Conservation (phyloP, 2,113 vertebrate genomes). For the Halcyon malimbica region DNA sequence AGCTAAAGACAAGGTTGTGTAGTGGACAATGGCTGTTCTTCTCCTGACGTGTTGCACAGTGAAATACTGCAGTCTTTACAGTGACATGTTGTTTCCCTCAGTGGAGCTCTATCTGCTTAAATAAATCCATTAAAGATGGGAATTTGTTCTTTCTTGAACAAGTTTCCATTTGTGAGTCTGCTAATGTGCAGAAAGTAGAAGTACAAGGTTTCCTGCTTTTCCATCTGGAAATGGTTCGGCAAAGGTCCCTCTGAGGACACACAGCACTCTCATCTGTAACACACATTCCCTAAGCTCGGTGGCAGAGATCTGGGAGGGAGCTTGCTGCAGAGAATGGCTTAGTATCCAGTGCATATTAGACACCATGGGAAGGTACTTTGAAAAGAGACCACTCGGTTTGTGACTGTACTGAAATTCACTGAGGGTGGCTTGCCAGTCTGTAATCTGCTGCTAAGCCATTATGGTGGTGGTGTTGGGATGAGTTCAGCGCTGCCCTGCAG, state of each 20-base stretch:
- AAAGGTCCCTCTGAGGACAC: neutral
- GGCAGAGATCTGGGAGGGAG: neutral
- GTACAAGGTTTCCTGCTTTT: neutral
- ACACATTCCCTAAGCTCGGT: fast-evolving
- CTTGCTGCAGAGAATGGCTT: neutral
- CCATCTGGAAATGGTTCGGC: neutral
- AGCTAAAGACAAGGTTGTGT: neutral
- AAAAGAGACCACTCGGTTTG: neutral
- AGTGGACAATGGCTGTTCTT: neutral
- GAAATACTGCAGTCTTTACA: neutral
- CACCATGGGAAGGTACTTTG: neutral
- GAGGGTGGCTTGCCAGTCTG: neutral
- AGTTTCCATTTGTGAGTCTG: neutral
- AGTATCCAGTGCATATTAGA: neutral
- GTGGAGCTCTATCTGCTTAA: neutral
- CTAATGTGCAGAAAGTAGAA: neutral
- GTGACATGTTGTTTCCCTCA: neutral
- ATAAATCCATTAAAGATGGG: neutral
- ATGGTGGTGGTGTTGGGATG: neutral
- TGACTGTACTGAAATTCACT: neutral
- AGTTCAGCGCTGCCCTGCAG: neutral
- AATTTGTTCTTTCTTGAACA: neutral
- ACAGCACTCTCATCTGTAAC: neutral
- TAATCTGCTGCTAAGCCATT: fast-evolving
- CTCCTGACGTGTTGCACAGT: neutral